phyloP scores from a whole-genome alignment of 2,888 invertebrate species.

The Cosmia pyralina region DNA sequence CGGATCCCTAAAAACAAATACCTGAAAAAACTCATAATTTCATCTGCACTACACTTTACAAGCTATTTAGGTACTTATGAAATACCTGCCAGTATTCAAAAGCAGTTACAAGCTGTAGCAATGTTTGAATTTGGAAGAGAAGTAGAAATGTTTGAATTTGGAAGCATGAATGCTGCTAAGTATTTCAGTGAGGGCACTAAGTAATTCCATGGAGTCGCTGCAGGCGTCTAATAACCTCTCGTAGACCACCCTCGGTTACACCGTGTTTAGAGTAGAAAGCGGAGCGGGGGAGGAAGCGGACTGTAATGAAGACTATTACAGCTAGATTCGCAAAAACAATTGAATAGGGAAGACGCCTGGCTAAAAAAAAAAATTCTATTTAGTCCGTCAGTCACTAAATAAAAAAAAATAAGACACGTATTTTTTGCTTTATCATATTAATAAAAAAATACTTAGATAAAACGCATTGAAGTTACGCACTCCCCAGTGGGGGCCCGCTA shows the following conservation, averaged over 20 bases:
- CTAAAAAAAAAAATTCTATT: too few relatives aligned
- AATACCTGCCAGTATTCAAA: constrained; percentile 1
- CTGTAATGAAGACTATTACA: too few relatives aligned
- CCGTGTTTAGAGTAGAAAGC: background rate
- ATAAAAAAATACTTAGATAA: too few relatives aligned
- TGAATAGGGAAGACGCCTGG: too few relatives aligned
- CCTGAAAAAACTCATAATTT: background rate
- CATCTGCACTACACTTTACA: background rate
- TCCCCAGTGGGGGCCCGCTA: too few relatives aligned
- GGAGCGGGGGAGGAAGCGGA: background rate
- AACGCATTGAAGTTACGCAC: too few relatives aligned
- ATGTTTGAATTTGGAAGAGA: constrained; percentile 24
- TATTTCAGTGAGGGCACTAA: constrained; percentile 39
- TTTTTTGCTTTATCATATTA: too few relatives aligned
- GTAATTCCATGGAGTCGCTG: constrained; percentile 46
- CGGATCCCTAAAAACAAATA: background rate
- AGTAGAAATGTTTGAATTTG: constrained; percentile 20
- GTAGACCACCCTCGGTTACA: background rate
- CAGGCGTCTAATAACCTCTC: constrained; percentile 49
- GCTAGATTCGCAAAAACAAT: too few relatives aligned
- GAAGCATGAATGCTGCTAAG: constrained; percentile 28
- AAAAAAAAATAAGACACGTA: too few relatives aligned
- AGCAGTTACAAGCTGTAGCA: background rate
- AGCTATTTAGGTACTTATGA: background rate
- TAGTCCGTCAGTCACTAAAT: too few relatives aligned